phyloP scores from a whole-genome alignment of 2,888 invertebrate genomes.

The Ormyrus labotus region DNA sequence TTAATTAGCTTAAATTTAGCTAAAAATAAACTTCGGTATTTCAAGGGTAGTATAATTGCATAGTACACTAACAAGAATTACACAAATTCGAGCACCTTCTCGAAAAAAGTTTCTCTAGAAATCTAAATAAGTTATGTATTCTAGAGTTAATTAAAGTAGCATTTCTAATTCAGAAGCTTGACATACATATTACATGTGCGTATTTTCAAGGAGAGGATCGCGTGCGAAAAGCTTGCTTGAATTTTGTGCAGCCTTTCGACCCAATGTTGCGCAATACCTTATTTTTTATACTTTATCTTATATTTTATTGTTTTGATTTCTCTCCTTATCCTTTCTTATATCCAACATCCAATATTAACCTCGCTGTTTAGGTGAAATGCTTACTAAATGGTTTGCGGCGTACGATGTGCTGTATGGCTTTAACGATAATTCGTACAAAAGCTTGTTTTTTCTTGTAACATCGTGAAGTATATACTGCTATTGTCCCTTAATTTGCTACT shows the following conservation, averaged over 20 bases:
- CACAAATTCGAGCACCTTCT: too few relatives aligned
- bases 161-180: background rate
- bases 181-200: background rate
- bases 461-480: background rate
- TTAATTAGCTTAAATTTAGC: too few relatives aligned
- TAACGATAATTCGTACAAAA: constrained; percentile 31
- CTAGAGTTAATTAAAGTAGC: background rate
- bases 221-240: background rate
- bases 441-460: constrained; percentile 25
- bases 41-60: too few relatives aligned
- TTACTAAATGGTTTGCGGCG: constrained; percentile 50
- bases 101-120: too few relatives aligned
- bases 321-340: background rate
- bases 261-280: background rate
- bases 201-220: background rate
- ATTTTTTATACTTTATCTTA: background rate
- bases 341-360: background rate
- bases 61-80: too few relatives aligned
- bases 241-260: background rate
- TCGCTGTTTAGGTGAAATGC: constrained; percentile 5
- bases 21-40: too few relatives aligned
- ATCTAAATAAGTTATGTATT: too few relatives aligned
- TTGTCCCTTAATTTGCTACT: background rate
- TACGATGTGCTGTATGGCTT: constrained; percentile 48
- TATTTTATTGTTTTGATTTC: background rate